Conservation (phyloP, 1,140 invertebrate genomes). For the Meloidogyne floridensis region DNA sequence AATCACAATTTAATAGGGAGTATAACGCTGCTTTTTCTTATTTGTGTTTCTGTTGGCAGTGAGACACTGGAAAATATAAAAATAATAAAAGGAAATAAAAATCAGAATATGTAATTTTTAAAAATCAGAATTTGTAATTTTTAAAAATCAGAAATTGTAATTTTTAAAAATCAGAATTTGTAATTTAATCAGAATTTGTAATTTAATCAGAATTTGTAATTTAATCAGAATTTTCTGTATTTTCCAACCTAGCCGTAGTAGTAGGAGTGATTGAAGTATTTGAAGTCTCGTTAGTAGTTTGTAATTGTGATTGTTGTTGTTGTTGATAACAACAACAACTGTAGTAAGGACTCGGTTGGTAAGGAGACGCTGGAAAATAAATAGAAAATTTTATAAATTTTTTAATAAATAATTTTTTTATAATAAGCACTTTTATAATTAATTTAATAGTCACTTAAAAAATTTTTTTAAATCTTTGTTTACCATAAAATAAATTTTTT, state of each 20-base stretch:
- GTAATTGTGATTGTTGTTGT: slow-evolving; percentile 15
- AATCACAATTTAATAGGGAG: not conserved
- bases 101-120: not conserved
- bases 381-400: too few relatives aligned
- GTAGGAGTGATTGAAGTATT: not conserved
- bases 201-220: not conserved
- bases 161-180: too few relatives aligned
- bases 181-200: too few relatives aligned
- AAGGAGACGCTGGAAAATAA: too few relatives aligned
- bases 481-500: too few relatives aligned
- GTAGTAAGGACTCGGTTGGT: not conserved
- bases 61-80: not conserved
- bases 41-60: not conserved
- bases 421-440: too few relatives aligned
- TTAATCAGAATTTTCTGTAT: slow-evolving; percentile 1
- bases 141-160: too few relatives aligned
- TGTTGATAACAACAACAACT: not conserved
- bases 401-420: too few relatives aligned
- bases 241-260: not conserved
- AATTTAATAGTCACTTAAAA: too few relatives aligned
- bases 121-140: too few relatives aligned
- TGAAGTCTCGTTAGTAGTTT: not conserved
- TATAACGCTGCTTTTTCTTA: slow-evolving; percentile 1
- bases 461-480: too few relatives aligned
- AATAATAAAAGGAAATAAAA: not conserved